Evolutionary conservation across 2,113 vertebrate species (phyloP).

Genomic region (Chlamydotis undulata): DNA sequence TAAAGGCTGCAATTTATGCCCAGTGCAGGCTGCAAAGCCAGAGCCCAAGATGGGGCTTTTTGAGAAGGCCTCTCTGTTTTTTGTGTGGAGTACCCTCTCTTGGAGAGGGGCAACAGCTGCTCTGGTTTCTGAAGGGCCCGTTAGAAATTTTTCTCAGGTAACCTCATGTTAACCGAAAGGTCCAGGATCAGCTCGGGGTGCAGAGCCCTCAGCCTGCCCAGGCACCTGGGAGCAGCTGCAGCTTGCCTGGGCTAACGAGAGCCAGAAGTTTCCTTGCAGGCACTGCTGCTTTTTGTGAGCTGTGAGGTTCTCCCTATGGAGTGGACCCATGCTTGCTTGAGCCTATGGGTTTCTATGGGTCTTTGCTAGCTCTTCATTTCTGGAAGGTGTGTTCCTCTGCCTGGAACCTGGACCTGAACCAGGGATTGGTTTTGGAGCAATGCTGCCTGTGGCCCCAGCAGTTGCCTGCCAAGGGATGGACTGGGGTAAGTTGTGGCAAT

Average conservation of each 20-base stretch:
- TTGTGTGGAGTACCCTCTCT: background rate
- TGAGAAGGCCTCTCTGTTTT: background rate
- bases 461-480: accelerated
- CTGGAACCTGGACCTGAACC: accelerated
- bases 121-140: background rate
- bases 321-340: accelerated
- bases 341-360: accelerated
- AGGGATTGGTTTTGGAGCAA: accelerated
- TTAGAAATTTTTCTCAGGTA: accelerated
- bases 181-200: accelerated
- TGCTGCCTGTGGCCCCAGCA: accelerated
- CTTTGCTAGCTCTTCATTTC: background rate
- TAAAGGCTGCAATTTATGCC: background rate
- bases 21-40: accelerated
- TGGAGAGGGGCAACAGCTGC: background rate
- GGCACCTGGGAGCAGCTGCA: background rate
- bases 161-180: background rate
- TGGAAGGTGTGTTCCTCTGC: accelerated
- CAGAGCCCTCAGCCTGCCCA: no score
- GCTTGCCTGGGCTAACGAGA: accelerated
- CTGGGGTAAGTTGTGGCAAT: background rate
- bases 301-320: accelerated
- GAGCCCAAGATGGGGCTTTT: background rate
- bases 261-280: accelerated
- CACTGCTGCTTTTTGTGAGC: accelerated